Percentiles rank a stretch among this genome's conserved stretches.
These are phyloP conservation scores for Mizuhopecten yessoensis DNA, from an alignment of 1,140 invertebrate species.

Conservation along the genomic window DNA sequence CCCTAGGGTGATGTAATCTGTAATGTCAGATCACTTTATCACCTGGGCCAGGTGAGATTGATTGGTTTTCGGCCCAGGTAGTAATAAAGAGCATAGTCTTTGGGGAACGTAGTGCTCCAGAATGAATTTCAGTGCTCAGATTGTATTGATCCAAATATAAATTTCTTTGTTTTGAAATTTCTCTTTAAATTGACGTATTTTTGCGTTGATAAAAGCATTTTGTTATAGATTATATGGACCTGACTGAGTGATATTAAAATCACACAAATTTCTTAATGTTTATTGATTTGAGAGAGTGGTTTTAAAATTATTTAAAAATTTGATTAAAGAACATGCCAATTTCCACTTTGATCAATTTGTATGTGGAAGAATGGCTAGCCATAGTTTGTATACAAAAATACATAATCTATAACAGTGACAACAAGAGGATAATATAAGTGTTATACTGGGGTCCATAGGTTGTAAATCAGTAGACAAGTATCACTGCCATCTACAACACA, in stretches of 20 bases:
- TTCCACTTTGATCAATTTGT: neutral
- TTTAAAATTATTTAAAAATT: neutral
- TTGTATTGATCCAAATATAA: too few relatives aligned
- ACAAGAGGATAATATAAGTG: too few relatives aligned
- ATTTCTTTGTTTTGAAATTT: too few relatives aligned
- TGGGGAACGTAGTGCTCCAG: too few relatives aligned
- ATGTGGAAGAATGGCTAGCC: neutral
- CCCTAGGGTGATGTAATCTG: constrained; percentile 23
- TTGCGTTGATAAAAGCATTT: too few relatives aligned
- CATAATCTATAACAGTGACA: too few relatives aligned
- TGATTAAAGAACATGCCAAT: neutral
- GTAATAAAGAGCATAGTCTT: too few relatives aligned
- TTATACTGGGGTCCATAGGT: neutral
- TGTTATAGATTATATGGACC: too few relatives aligned
- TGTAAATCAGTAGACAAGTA: neutral
- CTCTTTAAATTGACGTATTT: too few relatives aligned
- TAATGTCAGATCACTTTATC: neutral
- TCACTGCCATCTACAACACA: neutral
- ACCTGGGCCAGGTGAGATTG: neutral
- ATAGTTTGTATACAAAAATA: too few relatives aligned
- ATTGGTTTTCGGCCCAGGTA: constrained; percentile 16
- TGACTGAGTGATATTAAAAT: too few relatives aligned
- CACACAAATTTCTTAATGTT: neutral
- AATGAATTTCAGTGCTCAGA: too few relatives aligned
- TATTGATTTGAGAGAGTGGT: neutral